Conservation (phyloP, 2,797 vertebrate species). For the Silurus lanzhouensis region DNA sequence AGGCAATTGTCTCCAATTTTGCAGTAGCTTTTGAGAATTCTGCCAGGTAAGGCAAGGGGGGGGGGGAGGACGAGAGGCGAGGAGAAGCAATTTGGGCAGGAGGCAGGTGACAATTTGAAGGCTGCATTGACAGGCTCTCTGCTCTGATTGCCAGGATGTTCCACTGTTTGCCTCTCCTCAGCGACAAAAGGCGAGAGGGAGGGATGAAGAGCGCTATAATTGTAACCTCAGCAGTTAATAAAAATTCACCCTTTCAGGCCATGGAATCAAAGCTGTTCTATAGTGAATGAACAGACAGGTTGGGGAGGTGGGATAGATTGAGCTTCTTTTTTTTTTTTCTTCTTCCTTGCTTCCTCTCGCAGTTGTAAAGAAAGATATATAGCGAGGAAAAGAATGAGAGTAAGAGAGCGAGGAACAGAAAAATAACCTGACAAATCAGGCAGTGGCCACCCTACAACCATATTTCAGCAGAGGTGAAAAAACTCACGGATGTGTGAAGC, state of each 20-base stretch:
- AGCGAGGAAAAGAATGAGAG: slow-evolving; percentile 6
- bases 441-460: slow-evolving; percentile 31
- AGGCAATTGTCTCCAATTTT: slow-evolving; percentile 65
- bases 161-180: slow-evolving; percentile 63
- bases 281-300: slow-evolving; percentile 21
- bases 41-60: slow-evolving; percentile 65
- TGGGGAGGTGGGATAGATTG: slow-evolving; percentile 2
- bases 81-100: slow-evolving; percentile 70
- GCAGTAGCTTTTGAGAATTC: slow-evolving; percentile 63
- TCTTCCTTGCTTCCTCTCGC: not conserved
- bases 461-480: slow-evolving; percentile 37
- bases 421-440: slow-evolving; percentile 54
- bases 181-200: slow-evolving; percentile 59
- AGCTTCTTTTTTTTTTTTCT: slow-evolving; percentile 30
- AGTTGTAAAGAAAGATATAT: slow-evolving; percentile 31
- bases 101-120: slow-evolving; percentile 79
- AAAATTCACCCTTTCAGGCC: slow-evolving; percentile 53
- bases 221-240: slow-evolving; percentile 67
- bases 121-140: slow-evolving; percentile 69
- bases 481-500: slow-evolving; percentile 30
- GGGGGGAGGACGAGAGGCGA: slow-evolving; percentile 37
- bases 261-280: slow-evolving; percentile 61
- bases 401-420: slow-evolving; percentile 44
- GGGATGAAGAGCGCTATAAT: slow-evolving; percentile 66
- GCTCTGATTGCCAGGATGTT: slow-evolving; percentile 68